phyloP scores from a whole-genome alignment of 1,140 invertebrate species.

The Drosophila bocki region DNA sequence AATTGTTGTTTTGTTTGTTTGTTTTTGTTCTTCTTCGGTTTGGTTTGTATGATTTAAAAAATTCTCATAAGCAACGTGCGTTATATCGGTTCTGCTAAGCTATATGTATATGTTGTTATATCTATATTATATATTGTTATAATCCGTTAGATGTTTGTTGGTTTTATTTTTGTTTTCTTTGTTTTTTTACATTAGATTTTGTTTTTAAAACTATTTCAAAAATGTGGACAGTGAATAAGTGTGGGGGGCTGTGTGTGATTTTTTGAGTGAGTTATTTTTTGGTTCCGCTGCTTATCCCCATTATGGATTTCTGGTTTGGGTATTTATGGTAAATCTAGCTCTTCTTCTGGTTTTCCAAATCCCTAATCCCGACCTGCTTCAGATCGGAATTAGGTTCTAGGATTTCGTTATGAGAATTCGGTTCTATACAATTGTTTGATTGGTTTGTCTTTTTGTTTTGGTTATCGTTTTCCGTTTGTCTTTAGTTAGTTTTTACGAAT shows the following conservation, averaged over 20 bases:
- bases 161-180: conserved; percentile 15
- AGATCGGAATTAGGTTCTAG: conserved; percentile 1
- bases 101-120: conserved; percentile 63
- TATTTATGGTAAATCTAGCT: conserved; percentile 40
- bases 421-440: conserved; percentile 50
- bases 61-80: conserved; percentile 82
- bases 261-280: conserved; percentile 17
- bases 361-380: conserved; percentile 8
- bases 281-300: conserved; percentile 44
- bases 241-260: conserved; percentile 21
- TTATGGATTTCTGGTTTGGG: conserved; percentile 35
- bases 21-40: conserved; percentile 44
- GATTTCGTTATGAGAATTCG: conserved; percentile 13
- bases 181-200: conserved; percentile 54
- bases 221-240: conserved; percentile 53
- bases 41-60: conserved; percentile 75
- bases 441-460: conserved; percentile 23
- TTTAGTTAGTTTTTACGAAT: conserved; percentile 71
- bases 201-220: conserved; percentile 73
- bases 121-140: conserved; percentile 61
- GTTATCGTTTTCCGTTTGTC: conserved; percentile 25
- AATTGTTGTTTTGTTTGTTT: conserved; percentile 43
- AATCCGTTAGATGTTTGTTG: conserved; percentile 66
- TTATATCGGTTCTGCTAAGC: conserved; percentile 79
- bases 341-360: conserved; percentile 18